Conservation (phyloP, 2,113 vertebrate genomes). For the Origma solitaria region DNA sequence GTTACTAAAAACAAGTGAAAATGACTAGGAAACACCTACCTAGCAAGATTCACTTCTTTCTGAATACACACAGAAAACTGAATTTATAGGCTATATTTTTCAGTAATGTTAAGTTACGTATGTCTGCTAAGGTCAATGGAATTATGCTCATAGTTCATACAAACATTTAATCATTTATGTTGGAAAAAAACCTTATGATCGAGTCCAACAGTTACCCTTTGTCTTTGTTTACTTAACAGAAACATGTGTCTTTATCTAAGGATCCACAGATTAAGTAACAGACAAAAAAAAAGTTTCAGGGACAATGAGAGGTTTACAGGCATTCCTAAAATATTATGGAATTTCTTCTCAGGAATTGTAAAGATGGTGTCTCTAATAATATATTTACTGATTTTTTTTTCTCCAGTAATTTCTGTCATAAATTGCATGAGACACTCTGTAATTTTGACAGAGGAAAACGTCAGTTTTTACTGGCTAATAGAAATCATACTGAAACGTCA, state of each 20-base stretch:
- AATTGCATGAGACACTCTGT: rapidly evolving
- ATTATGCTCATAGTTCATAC: neutral
- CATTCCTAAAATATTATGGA: neutral
- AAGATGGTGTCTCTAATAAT: neutral
- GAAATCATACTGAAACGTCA: neutral
- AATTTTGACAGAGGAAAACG: neutral
- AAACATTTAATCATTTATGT: neutral
- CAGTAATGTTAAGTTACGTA: neutral
- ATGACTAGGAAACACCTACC: neutral
- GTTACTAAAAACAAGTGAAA: neutral
- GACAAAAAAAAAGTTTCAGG: neutral
- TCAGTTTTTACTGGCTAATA: neutral
- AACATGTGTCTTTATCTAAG: neutral
- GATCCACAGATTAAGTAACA: neutral
- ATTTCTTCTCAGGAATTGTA: neutral
- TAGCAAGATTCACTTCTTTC: neutral
- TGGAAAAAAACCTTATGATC: neutral
- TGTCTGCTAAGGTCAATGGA: neutral
- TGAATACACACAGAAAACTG: neutral
- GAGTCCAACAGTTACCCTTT: neutral
- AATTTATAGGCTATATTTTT: neutral
- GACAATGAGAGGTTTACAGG: neutral
- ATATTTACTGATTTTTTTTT: neutral
- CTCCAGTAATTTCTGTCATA: neutral
- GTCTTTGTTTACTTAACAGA: neutral